A percentile compares a stretch with the other conserved stretches of the same genome.
Conservation (phyloP, 2,888 invertebrate species). For the Copidosoma aretas region DNA sequence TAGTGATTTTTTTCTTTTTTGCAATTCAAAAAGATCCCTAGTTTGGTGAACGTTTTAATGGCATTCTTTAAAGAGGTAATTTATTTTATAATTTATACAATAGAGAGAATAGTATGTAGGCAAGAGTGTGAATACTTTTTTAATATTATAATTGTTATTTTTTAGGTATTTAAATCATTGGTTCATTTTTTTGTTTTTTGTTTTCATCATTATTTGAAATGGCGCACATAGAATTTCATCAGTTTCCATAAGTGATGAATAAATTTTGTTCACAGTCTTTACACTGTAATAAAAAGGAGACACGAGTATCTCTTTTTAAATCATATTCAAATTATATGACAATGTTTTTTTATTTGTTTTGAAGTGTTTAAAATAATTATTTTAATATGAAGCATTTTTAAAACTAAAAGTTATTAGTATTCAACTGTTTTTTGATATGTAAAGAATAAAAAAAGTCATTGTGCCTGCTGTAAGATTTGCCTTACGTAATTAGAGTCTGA, state of each 20-base stretch:
- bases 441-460: too few relatives aligned
- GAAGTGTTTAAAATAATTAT: too few relatives aligned
- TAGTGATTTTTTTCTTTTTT: neutral
- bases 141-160: conserved; percentile 19
- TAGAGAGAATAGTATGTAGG: conserved; percentile 20
- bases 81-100: conserved; percentile 5
- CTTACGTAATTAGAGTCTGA: too few relatives aligned
- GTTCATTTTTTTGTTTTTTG: neutral
- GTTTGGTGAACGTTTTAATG: too few relatives aligned
- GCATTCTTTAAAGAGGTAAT: neutral
- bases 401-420: too few relatives aligned
- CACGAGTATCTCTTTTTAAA: conserved; percentile 13
- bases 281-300: conserved; percentile 4
- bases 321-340: neutral
- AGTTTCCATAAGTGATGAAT: neutral
- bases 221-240: conserved; percentile 6
- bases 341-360: too few relatives aligned
- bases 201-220: conserved; percentile 11
- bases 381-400: too few relatives aligned
- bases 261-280: conserved; percentile 12
- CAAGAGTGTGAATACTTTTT: conserved; percentile 20
- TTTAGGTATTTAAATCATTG: too few relatives aligned
- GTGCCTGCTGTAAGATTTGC: too few relatives aligned
- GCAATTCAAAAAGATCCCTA: too few relatives aligned
- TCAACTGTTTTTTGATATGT: too few relatives aligned